Conservation (phyloP, 2,888 invertebrate genomes). For the Melieria crassipennis region DNA sequence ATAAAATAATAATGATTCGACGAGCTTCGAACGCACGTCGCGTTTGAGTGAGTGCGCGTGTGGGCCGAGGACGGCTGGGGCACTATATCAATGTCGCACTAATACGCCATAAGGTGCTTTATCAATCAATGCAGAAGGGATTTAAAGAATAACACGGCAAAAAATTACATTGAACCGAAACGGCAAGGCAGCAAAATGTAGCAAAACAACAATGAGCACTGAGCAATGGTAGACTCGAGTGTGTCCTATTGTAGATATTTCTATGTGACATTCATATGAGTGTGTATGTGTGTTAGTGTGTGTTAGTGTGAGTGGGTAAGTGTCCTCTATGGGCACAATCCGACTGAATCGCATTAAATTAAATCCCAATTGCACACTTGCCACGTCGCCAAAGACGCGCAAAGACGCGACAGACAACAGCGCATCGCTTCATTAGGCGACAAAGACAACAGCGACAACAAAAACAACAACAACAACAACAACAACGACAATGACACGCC, state of each 20-base stretch:
- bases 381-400: neutral
- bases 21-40: too few relatives aligned
- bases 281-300: neutral
- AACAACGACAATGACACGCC: neutral
- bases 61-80: neutral
- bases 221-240: neutral
- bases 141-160: slow-evolving; percentile 14
- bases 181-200: neutral
- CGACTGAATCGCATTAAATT: neutral
- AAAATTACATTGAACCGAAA: neutral
- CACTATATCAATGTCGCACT: slow-evolving; percentile 58
- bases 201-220: slow-evolving; percentile 1
- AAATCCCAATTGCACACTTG: slow-evolving; percentile 39
- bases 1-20: too few relatives aligned
- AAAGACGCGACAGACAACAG: neutral
- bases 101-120: slow-evolving; percentile 56
- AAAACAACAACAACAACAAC: neutral
- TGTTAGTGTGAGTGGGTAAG: neutral
- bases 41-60: too few relatives aligned
- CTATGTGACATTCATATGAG: neutral
- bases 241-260: too few relatives aligned
- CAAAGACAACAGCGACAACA: neutral
- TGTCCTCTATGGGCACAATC: slow-evolving; percentile 7
- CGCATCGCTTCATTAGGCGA: slow-evolving; percentile 27
- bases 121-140: slow-evolving; percentile 34